Conservation (phyloP, 2,113 vertebrate species). For the Puntigrus tetrazona region DNA sequence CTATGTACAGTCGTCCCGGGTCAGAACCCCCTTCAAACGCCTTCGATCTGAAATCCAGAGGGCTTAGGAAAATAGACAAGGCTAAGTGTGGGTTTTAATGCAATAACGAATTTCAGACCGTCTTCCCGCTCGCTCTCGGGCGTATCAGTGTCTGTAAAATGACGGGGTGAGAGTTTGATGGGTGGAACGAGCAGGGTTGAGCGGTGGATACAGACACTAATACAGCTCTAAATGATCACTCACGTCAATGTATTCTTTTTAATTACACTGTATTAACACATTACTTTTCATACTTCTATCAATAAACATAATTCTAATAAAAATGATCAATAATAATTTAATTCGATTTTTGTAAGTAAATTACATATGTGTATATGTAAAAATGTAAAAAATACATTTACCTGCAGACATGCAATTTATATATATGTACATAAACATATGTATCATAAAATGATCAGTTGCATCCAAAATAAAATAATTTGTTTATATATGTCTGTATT, state of each 20-base stretch:
- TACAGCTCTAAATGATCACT: neutral
- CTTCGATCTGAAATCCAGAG: conserved; percentile 20
- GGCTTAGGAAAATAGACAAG: conserved; percentile 20
- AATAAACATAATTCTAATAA: neutral
- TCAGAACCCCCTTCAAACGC: conserved; percentile 41
- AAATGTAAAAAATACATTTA: neutral
- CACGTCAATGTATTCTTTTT: neutral
- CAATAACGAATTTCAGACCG: neutral
- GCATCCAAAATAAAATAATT: no score
- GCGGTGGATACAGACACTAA: conserved; percentile 30
- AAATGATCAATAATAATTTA: neutral
- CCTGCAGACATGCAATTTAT: no score
- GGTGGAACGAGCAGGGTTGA: neutral
- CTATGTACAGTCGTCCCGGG: conserved; percentile 25
- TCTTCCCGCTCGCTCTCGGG: conserved; percentile 26
- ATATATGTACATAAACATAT: no score
- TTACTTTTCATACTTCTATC: neutral
- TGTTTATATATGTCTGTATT: no score
- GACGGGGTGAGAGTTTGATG: neutral
- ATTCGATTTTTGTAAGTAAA: neutral
- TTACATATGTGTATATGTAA: neutral
- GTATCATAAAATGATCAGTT: no score
- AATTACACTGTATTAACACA: neutral
- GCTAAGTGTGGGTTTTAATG: conserved; percentile 30
- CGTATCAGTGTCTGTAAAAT: neutral